Conservation (phyloP, 2,797 vertebrate genomes). For the Adelosebastes latens region DNA sequence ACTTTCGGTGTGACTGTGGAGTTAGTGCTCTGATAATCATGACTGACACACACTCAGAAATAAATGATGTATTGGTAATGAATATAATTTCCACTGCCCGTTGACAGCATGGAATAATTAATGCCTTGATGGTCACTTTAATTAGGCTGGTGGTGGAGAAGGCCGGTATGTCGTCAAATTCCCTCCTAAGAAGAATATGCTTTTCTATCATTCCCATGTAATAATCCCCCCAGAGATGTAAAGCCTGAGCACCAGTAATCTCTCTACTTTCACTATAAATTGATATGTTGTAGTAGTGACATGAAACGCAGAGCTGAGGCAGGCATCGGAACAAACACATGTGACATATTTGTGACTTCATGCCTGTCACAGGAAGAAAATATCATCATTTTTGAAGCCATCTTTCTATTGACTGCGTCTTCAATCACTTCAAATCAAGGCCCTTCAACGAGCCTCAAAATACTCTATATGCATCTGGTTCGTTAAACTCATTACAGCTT, state of each 20-base stretch:
- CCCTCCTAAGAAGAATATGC: slow-evolving; percentile 16
- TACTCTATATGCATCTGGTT: slow-evolving; percentile 76
- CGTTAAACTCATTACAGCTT: slow-evolving; percentile 70
- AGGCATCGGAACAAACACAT: slow-evolving; percentile 44
- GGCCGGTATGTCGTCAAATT: slow-evolving; percentile 34
- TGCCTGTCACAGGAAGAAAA: slow-evolving; percentile 41
- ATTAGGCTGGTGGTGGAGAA: slow-evolving; percentile 46
- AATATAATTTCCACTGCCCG: slow-evolving; percentile 50
- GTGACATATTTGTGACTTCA: slow-evolving; percentile 48
- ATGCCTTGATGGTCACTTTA: slow-evolving; percentile 65
- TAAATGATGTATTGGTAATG: slow-evolving; percentile 56
- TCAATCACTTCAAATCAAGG: slow-evolving; percentile 77
- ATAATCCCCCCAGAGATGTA: slow-evolving; percentile 8
- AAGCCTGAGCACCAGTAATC: slow-evolving; percentile 25
- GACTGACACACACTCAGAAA: slow-evolving; percentile 54
- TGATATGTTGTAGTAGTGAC: slow-evolving; percentile 4
- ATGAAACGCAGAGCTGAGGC: slow-evolving; percentile 12
- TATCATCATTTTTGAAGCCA: slow-evolving; percentile 19
- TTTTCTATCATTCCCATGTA: slow-evolving; percentile 35
- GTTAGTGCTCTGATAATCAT: slow-evolving; percentile 45
- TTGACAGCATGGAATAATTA: slow-evolving; percentile 54
- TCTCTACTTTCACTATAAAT: slow-evolving; percentile 30
- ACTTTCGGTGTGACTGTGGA: slow-evolving; percentile 3
- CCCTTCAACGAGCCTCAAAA: slow-evolving; percentile 63
- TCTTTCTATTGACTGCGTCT: slow-evolving; percentile 39